Percentiles rank a stretch among this genome's conserved stretches.
Conservation (phyloP, 2,888 invertebrate genomes). For the Hypomecis atomaria region DNA sequence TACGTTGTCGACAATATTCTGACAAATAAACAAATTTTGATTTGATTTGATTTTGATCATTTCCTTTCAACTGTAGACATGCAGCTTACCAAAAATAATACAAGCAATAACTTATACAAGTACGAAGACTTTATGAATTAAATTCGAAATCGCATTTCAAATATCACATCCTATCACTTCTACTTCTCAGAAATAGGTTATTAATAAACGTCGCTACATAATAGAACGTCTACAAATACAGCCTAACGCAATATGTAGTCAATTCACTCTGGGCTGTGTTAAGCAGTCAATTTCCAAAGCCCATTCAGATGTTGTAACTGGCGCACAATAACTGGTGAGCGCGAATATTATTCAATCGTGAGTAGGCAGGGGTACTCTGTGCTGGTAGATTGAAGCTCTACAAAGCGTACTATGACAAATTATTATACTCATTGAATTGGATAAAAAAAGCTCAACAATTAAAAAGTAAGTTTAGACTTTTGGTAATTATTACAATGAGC, state of each 20-base stretch:
- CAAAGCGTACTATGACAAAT: not conserved
- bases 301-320: conserved; percentile 31
- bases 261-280: conserved; percentile 12
- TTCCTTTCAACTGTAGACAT: no score
- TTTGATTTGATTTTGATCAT: no score
- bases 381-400: conserved; percentile 2
- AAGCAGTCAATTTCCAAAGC: conserved; percentile 21
- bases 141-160: not conserved
- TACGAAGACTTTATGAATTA: not conserved
- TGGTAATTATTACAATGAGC: no score
- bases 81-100: no score
- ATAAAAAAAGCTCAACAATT: no score
- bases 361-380: conserved; percentile 26
- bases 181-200: not conserved
- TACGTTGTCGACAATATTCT: no score
- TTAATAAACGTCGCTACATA: not conserved
- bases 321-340: conserved; percentile 30
- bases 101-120: not conserved
- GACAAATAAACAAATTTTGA: no score
- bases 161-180: not conserved
- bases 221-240: conserved; percentile 4
- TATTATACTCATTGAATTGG: no score
- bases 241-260: conserved; percentile 14
- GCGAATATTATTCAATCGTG: conserved; percentile 28
- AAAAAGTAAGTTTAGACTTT: no score